Conservation (phyloP, 1,140 invertebrate genomes). For the Listronotus bonariensis region DNA sequence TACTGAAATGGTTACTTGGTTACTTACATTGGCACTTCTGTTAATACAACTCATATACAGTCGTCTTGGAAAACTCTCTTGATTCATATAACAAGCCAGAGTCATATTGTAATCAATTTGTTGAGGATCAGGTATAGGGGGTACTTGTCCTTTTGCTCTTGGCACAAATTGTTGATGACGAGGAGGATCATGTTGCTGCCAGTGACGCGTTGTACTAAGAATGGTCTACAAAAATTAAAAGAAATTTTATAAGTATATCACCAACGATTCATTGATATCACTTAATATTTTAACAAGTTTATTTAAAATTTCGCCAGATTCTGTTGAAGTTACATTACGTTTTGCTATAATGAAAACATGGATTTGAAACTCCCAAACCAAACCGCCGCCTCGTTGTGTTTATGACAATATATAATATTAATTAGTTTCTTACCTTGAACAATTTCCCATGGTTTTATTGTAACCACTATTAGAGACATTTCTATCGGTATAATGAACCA, state of each 20-base stretch:
- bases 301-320: too few relatives aligned
- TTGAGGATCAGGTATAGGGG: slow-evolving; percentile 44
- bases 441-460: slow-evolving; percentile 50
- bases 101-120: slow-evolving; percentile 51
- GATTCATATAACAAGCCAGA: slow-evolving; percentile 53
- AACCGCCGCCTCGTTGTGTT: too few relatives aligned
- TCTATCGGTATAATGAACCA: slow-evolving; percentile 49
- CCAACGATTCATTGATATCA: too few relatives aligned
- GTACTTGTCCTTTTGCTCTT: slow-evolving; percentile 45
- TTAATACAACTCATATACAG: slow-evolving; percentile 55
- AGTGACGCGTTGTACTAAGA: slow-evolving; percentile 80
- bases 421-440: slow-evolving; percentile 39
- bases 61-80: slow-evolving; percentile 48
- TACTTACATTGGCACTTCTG: slow-evolving; percentile 50
- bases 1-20: too few relatives aligned
- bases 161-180: slow-evolving; percentile 74
- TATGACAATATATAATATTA: too few relatives aligned
- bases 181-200: slow-evolving; percentile 84
- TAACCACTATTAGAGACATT: slow-evolving; percentile 48
- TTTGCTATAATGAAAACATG: too few relatives aligned
- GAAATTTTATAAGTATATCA: too few relatives aligned
- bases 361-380: too few relatives aligned
- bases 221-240: slow-evolving; percentile 63
- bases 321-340: too few relatives aligned
- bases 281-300: too few relatives aligned